A percentile compares a stretch with the other conserved stretches of the same genome.
phyloP scores from a whole-genome alignment of 2,113 vertebrate species.

The Pao palembangensis region DNA sequence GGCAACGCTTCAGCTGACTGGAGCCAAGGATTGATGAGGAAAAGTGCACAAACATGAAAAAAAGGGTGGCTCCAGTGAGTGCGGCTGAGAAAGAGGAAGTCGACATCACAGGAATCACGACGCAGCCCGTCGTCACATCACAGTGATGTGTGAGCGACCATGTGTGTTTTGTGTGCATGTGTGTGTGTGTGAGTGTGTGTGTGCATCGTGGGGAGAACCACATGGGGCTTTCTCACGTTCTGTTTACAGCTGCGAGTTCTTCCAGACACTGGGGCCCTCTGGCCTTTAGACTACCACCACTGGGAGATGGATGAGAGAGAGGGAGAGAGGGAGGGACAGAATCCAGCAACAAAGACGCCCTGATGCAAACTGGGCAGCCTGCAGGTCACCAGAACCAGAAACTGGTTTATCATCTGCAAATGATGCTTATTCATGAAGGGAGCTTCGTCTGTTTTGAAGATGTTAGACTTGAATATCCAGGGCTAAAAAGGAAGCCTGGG shows the following conservation, averaged over 20 bases:
- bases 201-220: conserved; percentile 67
- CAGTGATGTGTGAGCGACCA: conserved; percentile 43
- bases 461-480: no score
- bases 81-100: conserved; percentile 58
- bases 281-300: conserved; percentile 61
- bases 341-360: no score
- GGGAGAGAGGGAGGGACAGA: background rate
- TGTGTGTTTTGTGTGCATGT: conserved; percentile 22
- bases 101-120: conserved; percentile 32
- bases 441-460: no score
- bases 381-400: no score
- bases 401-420: no score
- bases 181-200: conserved; percentile 33
- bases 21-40: conserved; percentile 12
- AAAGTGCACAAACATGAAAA: conserved; percentile 43
- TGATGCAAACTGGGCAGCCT: no score
- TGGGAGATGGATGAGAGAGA: conserved; percentile 28
- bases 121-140: conserved; percentile 49
- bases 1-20: background rate
- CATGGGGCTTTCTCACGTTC: conserved; percentile 77
- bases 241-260: conserved; percentile 75
- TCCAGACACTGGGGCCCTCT: conserved; percentile 65
- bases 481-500: no score
- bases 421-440: no score
- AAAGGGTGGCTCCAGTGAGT: conserved; percentile 12